Conservation (phyloP, 2,888 invertebrate species). For the Tethea ocularis region DNA sequence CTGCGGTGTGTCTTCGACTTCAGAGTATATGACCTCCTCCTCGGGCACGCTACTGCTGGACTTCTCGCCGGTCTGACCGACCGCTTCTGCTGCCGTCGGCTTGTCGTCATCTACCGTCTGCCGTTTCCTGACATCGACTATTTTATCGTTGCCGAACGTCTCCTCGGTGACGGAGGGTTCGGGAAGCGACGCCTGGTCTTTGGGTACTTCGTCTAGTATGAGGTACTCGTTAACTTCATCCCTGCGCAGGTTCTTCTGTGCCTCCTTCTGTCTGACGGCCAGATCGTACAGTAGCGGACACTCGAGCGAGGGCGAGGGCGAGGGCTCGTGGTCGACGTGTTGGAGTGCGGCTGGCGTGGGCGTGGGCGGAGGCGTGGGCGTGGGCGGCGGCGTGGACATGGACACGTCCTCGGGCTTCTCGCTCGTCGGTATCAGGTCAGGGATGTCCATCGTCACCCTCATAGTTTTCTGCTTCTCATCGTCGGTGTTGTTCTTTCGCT, state of each 20-base stretch:
- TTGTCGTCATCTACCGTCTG: too few relatives aligned
- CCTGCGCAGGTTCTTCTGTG: conserved; percentile 21
- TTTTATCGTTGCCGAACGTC: conserved; percentile 9
- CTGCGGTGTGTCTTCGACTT: conserved; percentile 67
- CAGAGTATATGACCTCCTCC: conserved; percentile 71
- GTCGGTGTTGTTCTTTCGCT: conserved; percentile 42
- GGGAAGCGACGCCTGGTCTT: conserved; percentile 60
- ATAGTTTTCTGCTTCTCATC: conserved; percentile 43
- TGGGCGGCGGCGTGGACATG: conserved; percentile 10
- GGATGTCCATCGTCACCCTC: conserved; percentile 38
- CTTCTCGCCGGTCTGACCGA: conserved; percentile 17
- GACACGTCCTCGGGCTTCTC: conserved; percentile 32
- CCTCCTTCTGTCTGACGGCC: conserved; percentile 14
- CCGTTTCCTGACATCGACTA: not conserved
- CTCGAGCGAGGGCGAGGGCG: conserved; percentile 40
- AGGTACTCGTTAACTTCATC: conserved; percentile 59
- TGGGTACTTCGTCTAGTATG: conserved; percentile 62
- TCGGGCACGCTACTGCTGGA: conserved; percentile 33
- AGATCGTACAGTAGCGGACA: conserved; percentile 46
- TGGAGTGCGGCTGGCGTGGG: conserved; percentile 35
- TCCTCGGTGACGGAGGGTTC: conserved; percentile 62
- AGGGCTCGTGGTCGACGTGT: too few relatives aligned
- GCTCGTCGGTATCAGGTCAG: conserved; percentile 50
- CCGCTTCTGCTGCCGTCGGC: conserved; percentile 7
- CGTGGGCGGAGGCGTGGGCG: conserved; percentile 27